Percentiles rank a stretch among this genome's conserved stretches.
Evolutionary conservation across 2,888 invertebrate species (phyloP).

Genomic region (Penaeus monodon): DNA sequence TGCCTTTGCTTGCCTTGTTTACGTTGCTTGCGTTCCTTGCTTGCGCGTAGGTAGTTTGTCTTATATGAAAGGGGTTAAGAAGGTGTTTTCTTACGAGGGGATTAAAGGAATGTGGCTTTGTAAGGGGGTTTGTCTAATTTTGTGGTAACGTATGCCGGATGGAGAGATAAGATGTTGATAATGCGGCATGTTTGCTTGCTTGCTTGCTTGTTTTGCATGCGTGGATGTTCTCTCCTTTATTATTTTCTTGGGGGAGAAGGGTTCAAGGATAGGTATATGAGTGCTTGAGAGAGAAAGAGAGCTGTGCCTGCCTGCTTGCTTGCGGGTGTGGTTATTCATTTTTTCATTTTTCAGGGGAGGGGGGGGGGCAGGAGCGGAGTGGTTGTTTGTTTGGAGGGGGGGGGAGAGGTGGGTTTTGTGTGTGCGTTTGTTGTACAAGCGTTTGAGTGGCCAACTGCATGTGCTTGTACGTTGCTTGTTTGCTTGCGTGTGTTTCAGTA

Average conservation of each 20-base stretch:
- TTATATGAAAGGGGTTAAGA: not conserved
- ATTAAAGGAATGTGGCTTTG: not conserved
- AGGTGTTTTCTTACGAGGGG: not conserved
- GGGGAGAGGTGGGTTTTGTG: not conserved
- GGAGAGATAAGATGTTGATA: not conserved
- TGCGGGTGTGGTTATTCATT: not conserved
- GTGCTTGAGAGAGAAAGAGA: no score
- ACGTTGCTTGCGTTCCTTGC: no score
- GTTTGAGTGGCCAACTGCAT: not conserved
- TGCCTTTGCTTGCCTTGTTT: no score
- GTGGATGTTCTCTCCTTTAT: not conserved
- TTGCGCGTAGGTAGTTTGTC: no score
- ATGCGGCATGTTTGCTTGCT: not conserved
- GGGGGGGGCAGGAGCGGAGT: not conserved
- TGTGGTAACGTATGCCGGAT: not conserved
- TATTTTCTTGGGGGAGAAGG: not conserved
- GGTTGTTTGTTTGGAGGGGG: not conserved
- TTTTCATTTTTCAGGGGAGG: not conserved
- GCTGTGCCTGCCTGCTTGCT: no score
- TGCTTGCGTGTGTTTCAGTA: not conserved
- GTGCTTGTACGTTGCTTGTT: not conserved
- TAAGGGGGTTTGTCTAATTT: not conserved
- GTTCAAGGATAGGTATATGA: not conserved
- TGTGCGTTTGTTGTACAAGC: conserved; percentile 14
- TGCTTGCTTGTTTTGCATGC: no score